Base-by-base conservation (phyloP, 2,797 vertebrate species). In the Coregonus ussuriensis region DNA sequence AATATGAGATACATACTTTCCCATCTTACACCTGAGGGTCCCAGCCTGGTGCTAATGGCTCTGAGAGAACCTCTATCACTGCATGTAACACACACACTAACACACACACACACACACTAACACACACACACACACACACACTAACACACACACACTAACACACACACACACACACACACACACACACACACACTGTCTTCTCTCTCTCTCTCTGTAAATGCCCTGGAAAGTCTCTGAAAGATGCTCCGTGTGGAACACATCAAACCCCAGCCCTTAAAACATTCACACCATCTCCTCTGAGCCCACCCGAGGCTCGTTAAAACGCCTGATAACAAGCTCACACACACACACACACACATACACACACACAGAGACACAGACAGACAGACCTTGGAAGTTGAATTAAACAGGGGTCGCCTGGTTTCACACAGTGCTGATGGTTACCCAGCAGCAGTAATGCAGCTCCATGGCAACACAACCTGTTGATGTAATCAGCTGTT, bases 1-100 rank as follows among this genome's bases (percentile, higher is more conserved):
- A 90, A 92, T 87, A 89, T 90, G 89, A 92, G 89, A 91, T 90
- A 89, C 90, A 92, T 87, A 88, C 85, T 91, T 90, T 79, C 81
- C 80, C 91, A 88, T 91, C 86, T 90, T 91, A 91, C 85, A 88
- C 86, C 86, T 87, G 87, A 81, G 84, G 89, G 87, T 88, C 88
- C 77, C 83, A 84, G 80, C 84, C 88, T 81, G 83, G 82, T 86
- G 86, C 83, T 89, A 88, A 89, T 87, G 78, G 79, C 74, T 3
- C 82, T 79, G 84, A 91, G 87, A 87, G 83, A 74, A 80, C 66
- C 77, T 72, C 74, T 73, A 29, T 78, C 77, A 83, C 79, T 75
- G 18, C 74, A 75, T 63, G 51, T 33, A 31, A 71, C 9, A 35
- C 11, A 31, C 76, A 83, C 80, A 84, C 71, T 75, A 76, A 79